Evolutionary conservation across 1,140 invertebrate species (phyloP).

Genomic region (Physella acuta): DNA sequence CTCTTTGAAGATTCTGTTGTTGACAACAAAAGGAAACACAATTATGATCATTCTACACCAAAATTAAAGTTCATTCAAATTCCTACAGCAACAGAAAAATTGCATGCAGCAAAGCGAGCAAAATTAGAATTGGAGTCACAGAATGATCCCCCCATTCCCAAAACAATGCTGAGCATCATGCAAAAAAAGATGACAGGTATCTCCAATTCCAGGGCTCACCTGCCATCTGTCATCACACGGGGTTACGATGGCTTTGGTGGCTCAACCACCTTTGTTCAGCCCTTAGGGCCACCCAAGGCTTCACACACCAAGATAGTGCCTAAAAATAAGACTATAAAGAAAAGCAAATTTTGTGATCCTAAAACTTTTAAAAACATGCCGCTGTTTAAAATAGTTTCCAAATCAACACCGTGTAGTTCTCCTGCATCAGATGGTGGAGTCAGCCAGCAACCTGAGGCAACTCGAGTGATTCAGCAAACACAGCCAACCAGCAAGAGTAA

Average conservation of each 20-base stretch:
- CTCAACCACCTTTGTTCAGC: conserved; percentile 34
- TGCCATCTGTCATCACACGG: conserved; percentile 29
- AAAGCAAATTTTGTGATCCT: too few species aligned
- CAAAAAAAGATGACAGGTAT: conserved; percentile 30
- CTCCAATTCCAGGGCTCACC: conserved; percentile 23
- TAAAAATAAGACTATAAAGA: too few species aligned
- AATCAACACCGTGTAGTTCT: too few species aligned
- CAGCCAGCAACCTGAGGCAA: too few species aligned
- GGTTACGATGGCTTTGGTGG: conserved; percentile 41
- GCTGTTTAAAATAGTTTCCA: too few species aligned
- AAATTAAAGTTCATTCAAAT: conserved; percentile 36
- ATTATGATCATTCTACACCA: neutral
- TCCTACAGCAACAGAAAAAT: conserved; percentile 24
- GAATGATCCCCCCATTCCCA: conserved; percentile 21
- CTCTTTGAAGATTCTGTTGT: conserved; percentile 27
- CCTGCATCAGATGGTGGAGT: too few species aligned
- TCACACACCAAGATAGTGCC: too few species aligned
- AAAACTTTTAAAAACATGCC: too few species aligned
- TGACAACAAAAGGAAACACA: conserved; percentile 11
- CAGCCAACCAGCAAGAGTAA: too few species aligned
- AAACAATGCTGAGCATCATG: conserved; percentile 34
- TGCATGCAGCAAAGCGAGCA: conserved; percentile 29
- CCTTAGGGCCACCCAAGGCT: conserved; percentile 25
- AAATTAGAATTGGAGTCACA: conserved; percentile 27
- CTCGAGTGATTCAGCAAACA: too few species aligned